phyloP scores from a whole-genome alignment of 2,113 vertebrate species.

The Oxyura jamaicensis region DNA sequence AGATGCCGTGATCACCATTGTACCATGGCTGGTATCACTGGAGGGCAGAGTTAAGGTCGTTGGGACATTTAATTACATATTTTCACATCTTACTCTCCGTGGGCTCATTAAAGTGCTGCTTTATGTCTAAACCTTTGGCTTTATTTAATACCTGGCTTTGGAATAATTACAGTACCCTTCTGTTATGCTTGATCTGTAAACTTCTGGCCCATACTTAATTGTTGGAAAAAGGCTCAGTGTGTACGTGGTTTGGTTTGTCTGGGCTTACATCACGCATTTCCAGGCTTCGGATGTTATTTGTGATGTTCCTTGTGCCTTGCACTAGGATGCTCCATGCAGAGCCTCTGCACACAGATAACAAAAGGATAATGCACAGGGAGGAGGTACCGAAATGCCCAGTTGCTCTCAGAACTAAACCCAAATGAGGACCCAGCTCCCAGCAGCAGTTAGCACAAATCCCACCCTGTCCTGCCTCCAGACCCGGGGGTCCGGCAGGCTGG shows the following conservation, averaged over 20 bases:
- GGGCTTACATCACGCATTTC: background rate
- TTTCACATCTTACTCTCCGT: background rate
- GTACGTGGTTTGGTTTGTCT: background rate
- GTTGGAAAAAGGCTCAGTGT: background rate
- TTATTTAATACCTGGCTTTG: background rate
- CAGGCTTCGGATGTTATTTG: background rate
- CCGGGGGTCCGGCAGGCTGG: fast-evolving
- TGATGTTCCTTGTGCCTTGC: background rate
- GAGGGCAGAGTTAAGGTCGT: background rate
- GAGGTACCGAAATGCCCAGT: background rate
- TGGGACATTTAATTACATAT: background rate
- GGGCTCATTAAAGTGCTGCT: background rate
- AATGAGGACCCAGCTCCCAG: background rate
- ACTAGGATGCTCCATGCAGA: background rate
- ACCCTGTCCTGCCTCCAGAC: background rate
- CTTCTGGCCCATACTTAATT: background rate
- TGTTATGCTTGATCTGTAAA: background rate
- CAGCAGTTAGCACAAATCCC: fast-evolving
- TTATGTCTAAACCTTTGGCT: background rate
- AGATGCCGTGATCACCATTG: fast-evolving
- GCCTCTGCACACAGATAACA: background rate
- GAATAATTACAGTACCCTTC: background rate
- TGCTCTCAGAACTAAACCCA: background rate
- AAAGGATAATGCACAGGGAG: background rate
- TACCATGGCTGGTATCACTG: background rate